Evolutionary conservation across 2,888 invertebrate genomes (phyloP), one percentile per base, ranked within the genome.

Genomic region (Cetonia aurata): DNA sequence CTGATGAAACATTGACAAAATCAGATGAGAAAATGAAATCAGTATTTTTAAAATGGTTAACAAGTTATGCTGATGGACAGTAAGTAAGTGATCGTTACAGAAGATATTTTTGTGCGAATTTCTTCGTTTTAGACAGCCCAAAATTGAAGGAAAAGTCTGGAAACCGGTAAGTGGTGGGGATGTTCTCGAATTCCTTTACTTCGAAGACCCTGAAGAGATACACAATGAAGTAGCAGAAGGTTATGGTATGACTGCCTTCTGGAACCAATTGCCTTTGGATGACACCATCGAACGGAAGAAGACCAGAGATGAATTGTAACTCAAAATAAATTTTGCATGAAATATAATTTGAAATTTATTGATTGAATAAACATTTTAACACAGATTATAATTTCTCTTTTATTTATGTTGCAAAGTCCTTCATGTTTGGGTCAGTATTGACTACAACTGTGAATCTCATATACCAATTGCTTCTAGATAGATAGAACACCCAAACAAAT

Each of bases 261-360:
- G 71, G 71, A 56, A 44, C 41, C 59, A 41, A 25, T 53, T 71
- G 6, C 33, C 59, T n/a, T 33, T 71, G 17, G 41, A 53, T 4
- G 68, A 68, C 10, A 33, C 62, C 13, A 17, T 55, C 52, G 41
- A 55, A 6, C n/a, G n/a, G 2, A n/a, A 17, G 8, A 53, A 13
- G 6, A 15, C 68, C 19, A 71, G 41, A 46, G 68, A 71, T 25
- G 71, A 71, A 67, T 71, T 71, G 60, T 71, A 67, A 52, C 4
- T 25, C 4, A 25, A 25, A 25, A 25, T 25, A 25, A 25, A 25
- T 25, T 25, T 4, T 25, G 25, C 4, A 25, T 25, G n/a, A n/a
- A n/a, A n/a, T 25, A 25, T 25, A n/a, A 25, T 25, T 25, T 25
- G 25, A 25, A 25, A 25, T 25, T 3, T 25, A 25, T 25, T 4